Evolutionary conservation across 2,113 vertebrate species (phyloP).

Genomic region (Oryzias woworae): DNA sequence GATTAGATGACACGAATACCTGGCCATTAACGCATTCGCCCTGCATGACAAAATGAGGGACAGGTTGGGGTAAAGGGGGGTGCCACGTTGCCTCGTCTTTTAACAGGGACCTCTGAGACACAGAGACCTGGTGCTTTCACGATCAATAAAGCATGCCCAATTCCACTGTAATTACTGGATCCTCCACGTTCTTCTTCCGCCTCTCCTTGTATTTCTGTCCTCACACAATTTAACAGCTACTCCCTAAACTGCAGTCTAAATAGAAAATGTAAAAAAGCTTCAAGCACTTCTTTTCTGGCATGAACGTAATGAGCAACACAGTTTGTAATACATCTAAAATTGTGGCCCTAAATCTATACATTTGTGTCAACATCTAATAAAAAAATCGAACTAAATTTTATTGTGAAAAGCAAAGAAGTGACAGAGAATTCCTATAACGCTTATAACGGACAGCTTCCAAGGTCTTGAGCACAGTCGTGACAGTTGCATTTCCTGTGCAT

Average conservation of each 20-base stretch:
- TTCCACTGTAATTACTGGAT: slow-evolving; percentile 71
- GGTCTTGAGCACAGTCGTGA: slow-evolving; percentile 64
- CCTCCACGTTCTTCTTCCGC: slow-evolving; percentile 35
- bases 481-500: slow-evolving; percentile 70
- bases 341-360: too few species aligned
- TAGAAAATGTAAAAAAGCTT: slow-evolving; percentile 39
- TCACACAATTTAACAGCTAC: slow-evolving; percentile 48
- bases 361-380: too few species aligned
- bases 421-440: not conserved
- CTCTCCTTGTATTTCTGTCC: slow-evolving; percentile 19
- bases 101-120: slow-evolving; percentile 47
- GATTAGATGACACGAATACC: not conserved
- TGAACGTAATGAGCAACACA: too few species aligned
- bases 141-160: slow-evolving; percentile 76
- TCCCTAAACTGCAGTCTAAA: slow-evolving; percentile 55
- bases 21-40: slow-evolving; percentile 10
- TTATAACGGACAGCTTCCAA: slow-evolving; percentile 58
- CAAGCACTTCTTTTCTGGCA: not conserved
- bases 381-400: not conserved
- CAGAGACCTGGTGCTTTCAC: slow-evolving; percentile 67
- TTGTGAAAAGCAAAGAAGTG: not conserved
- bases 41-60: slow-evolving; percentile 32
- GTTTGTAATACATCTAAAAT: too few species aligned
- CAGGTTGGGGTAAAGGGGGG: not conserved
- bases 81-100: slow-evolving; percentile 3